phyloP scores from a whole-genome alignment of 2,113 vertebrate genomes.

The Oreochromis aureus region DNA sequence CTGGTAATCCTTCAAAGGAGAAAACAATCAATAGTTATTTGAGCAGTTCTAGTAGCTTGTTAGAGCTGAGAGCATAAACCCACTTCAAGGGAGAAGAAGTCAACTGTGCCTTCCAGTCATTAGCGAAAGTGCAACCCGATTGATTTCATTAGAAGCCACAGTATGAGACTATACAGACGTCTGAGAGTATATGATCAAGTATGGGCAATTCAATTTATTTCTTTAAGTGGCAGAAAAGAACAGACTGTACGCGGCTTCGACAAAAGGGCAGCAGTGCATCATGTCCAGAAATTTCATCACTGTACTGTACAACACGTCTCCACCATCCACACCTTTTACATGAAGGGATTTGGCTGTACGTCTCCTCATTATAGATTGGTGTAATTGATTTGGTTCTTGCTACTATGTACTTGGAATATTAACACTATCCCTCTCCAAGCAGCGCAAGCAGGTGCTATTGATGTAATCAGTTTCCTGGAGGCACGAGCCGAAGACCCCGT shows the following conservation, averaged over 20 bases:
- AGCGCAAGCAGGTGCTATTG: slow-evolving; percentile 60
- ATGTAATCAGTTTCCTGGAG: slow-evolving; percentile 67
- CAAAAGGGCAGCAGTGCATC: slow-evolving; percentile 40
- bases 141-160: slow-evolving; percentile 15
- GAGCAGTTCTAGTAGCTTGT: background rate
- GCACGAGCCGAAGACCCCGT: slow-evolving; percentile 44
- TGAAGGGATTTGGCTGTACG: background rate
- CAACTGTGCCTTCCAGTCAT: slow-evolving; percentile 18
- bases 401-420: slow-evolving; percentile 64
- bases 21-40: slow-evolving; percentile 48
- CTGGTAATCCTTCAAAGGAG: slow-evolving; percentile 87
- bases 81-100: slow-evolving; percentile 1
- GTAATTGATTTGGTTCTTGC: slow-evolving; percentile 52
- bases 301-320: background rate
- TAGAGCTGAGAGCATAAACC: background rate
- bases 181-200: background rate
- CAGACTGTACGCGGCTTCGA: background rate
- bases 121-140: slow-evolving; percentile 29
- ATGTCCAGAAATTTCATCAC: slow-evolving; percentile 13
- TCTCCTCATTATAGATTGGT: slow-evolving; percentile 47
- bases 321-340: slow-evolving; percentile 8
- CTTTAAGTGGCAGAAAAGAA: background rate
- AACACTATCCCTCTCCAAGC: slow-evolving; percentile 41
- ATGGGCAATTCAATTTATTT: slow-evolving; percentile 18
- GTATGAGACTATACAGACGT: background rate